A percentile compares a stretch with the other conserved stretches of the same genome.
Conservation (phyloP, 2,797 vertebrate species). For the Enteromius unitaeniatus region DNA sequence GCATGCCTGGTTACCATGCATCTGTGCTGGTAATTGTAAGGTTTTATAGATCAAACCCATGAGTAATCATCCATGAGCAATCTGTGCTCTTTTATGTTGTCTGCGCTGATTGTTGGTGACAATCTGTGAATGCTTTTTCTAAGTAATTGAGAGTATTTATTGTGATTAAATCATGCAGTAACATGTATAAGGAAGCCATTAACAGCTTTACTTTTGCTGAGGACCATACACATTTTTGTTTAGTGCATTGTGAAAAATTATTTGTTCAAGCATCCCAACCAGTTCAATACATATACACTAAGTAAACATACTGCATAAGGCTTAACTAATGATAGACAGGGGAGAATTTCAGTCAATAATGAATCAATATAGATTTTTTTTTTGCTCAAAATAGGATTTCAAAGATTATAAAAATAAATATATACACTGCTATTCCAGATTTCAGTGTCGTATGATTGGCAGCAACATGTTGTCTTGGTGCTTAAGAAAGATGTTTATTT, state of each 20-base stretch:
- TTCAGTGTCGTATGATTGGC: not conserved
- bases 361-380: not conserved
- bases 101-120: not conserved
- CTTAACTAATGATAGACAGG: not conserved
- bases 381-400: not conserved
- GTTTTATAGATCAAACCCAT: slow-evolving; percentile 5
- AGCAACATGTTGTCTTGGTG: not conserved
- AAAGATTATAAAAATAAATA: not conserved
- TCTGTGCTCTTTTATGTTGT: slow-evolving; percentile 3
- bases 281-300: not conserved
- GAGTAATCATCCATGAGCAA: not conserved
- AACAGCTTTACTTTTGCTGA: not conserved
- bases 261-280: not conserved
- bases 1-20: not conserved
- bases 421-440: not conserved
- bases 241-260: not conserved
- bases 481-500: not conserved
- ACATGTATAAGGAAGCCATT: not conserved
- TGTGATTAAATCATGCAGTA: not conserved
- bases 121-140: not conserved
- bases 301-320: not conserved
- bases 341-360: not conserved
- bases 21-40: slow-evolving; percentile 6
- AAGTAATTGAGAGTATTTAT: not conserved
- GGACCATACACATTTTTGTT: not conserved